Evolutionary conservation across 2,113 vertebrate species (phyloP).

Genomic region (Urocitellus parryii): DNA sequence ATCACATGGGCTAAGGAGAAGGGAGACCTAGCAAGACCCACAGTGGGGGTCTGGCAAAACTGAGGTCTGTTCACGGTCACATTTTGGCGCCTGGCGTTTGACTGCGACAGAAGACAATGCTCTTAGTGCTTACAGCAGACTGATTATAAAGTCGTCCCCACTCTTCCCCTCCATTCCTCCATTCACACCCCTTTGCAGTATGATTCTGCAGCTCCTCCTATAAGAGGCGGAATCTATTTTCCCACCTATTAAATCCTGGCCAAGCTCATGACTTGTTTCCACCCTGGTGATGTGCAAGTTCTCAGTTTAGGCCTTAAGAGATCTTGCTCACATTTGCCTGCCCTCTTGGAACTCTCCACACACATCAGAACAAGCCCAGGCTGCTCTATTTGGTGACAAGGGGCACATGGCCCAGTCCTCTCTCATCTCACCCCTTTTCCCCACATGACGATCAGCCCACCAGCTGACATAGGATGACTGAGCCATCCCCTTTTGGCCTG

Average conservation of each 20-base stretch:
- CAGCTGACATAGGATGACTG: background rate
- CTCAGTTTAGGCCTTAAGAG: background rate
- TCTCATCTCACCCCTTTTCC: background rate
- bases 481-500: background rate
- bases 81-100: background rate
- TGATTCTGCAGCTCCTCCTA: background rate
- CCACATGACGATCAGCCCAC: background rate
- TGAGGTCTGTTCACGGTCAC: background rate
- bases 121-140: background rate
- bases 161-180: background rate
- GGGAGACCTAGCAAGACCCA: background rate
- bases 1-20: background rate
- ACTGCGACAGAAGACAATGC: background rate
- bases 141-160: background rate
- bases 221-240: background rate
- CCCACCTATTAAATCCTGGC: background rate
- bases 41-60: background rate
- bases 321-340: background rate
- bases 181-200: background rate
- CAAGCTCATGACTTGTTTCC: background rate
- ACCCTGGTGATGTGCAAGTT: background rate
- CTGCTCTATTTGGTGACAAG: background rate
- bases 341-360: background rate
- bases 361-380: background rate
- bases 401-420: background rate